phyloP scores from a whole-genome alignment of 2,888 invertebrate species.

The Trisateles emortualis region DNA sequence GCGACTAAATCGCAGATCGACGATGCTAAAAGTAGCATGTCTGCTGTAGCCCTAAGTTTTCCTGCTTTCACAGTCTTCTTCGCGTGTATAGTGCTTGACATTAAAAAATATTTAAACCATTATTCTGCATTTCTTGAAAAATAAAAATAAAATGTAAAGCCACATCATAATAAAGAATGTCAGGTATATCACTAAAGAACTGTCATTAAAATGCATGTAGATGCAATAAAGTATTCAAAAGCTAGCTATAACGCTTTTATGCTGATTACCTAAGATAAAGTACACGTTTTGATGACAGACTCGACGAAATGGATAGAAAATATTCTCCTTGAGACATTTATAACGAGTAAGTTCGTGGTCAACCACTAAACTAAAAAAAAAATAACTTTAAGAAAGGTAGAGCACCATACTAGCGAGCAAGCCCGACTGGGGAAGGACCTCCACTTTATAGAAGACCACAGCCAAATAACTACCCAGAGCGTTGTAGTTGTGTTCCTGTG shows the following conservation, averaged over 20 bases:
- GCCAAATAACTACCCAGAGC: too few relatives aligned
- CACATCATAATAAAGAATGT: neutral
- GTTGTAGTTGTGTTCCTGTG: too few relatives aligned
- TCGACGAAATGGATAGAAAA: constrained; percentile 4
- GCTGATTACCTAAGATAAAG: constrained; percentile 10
- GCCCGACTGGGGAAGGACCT: too few relatives aligned
- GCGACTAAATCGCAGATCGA: too few relatives aligned
- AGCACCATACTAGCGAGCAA: too few relatives aligned
- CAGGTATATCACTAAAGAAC: neutral
- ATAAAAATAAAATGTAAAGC: neutral
- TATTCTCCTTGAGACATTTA: neutral
- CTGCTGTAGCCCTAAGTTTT: too few relatives aligned
- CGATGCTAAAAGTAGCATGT: too few relatives aligned
- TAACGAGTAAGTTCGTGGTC: neutral
- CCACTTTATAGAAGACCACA: too few relatives aligned
- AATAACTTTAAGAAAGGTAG: neutral
- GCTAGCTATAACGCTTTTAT: constrained; percentile 8
- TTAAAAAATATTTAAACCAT: too few relatives aligned
- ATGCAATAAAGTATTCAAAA: neutral
- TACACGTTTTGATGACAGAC: constrained; percentile 9
- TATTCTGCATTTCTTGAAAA: too few relatives aligned
- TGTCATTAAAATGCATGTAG: constrained; percentile 4
- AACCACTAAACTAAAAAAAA: neutral
- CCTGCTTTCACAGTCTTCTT: too few relatives aligned
- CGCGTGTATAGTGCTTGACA: too few relatives aligned